These are phyloP conservation scores for Acinonyx jubatus DNA, from an alignment of 2,113 vertebrate genomes.

Conservation along the genomic window DNA sequence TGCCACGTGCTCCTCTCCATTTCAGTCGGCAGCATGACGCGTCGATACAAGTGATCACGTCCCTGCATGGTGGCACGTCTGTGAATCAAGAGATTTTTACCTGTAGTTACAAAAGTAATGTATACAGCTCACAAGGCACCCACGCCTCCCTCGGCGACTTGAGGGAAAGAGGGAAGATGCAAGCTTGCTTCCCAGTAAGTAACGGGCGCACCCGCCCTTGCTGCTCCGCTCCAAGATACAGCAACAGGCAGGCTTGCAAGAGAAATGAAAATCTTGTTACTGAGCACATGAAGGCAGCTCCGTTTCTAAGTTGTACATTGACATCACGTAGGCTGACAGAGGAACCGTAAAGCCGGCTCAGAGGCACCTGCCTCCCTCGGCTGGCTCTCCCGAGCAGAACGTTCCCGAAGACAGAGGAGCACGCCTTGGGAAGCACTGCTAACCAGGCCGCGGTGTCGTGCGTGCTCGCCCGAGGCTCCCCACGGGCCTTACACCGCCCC, in stretches of 20 bases:
- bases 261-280: neutral
- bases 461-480: neutral
- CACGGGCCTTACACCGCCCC: neutral
- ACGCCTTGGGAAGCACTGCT: rapidly evolving
- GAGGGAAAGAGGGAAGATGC: neutral
- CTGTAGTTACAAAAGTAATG: no score
- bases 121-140: neutral
- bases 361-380: neutral
- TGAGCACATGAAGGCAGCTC: neutral
- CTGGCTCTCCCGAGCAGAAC: neutral
- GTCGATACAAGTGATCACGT: neutral
- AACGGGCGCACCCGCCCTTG: neutral
- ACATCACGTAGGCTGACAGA: neutral
- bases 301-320: neutral
- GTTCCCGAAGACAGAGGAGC: neutral
- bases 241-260: neutral
- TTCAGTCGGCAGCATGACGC: neutral
- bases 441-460: neutral
- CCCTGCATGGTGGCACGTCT: neutral
- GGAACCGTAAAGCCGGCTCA: neutral
- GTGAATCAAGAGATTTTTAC: neutral
- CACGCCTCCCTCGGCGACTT: no score
- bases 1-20: neutral
- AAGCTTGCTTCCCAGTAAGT: neutral
- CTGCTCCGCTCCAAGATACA: neutral